A percentile compares a stretch with the other conserved stretches of the same genome.
Conservation (phyloP, 2,888 invertebrate species). For the Acrocera orbiculus region DNA sequence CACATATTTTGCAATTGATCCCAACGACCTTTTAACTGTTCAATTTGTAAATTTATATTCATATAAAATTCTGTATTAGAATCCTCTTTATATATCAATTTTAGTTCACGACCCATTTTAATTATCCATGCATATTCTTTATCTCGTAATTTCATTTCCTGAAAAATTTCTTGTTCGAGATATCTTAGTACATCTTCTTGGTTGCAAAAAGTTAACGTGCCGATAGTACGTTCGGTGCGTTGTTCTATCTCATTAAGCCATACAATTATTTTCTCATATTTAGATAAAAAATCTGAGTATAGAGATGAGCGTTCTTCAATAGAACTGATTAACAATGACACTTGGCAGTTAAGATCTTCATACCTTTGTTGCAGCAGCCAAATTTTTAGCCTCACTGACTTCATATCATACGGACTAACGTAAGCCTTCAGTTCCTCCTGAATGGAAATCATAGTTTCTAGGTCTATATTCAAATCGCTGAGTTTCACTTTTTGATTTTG, state of each 20-base stretch:
- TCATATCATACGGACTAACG: conserved; percentile 67
- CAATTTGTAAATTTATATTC: conserved; percentile 37
- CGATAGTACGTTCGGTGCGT: conserved; percentile 41
- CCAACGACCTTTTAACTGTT: conserved; percentile 50
- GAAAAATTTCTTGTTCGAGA: conserved; percentile 54
- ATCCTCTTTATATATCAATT: conserved; percentile 41
- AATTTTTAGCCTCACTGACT: conserved; percentile 56
- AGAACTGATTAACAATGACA: conserved; percentile 50
- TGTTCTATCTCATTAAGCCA: conserved; percentile 56
- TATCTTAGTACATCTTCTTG: conserved; percentile 55
- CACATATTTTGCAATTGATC: conserved; percentile 45
- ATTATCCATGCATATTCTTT: conserved; percentile 63
- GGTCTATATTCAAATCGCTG: conserved; percentile 33
- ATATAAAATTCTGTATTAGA: conserved; percentile 33
- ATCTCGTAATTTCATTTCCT: conserved; percentile 57
- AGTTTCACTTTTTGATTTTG: conserved; percentile 39
- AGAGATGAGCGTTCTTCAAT: conserved; percentile 57
- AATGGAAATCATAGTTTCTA: conserved; percentile 53
- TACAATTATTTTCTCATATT: conserved; percentile 43
- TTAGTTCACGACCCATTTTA: conserved; percentile 45
- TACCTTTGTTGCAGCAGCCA: conserved; percentile 67
- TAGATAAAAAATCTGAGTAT: conserved; percentile 49
- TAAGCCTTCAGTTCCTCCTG: conserved; percentile 74
- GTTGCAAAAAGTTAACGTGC: conserved; percentile 38
- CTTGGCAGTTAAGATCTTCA: conserved; percentile 61